These are phyloP conservation scores for Stegastes partitus DNA, from an alignment of 2,113 vertebrate species.

Conservation along the genomic window DNA sequence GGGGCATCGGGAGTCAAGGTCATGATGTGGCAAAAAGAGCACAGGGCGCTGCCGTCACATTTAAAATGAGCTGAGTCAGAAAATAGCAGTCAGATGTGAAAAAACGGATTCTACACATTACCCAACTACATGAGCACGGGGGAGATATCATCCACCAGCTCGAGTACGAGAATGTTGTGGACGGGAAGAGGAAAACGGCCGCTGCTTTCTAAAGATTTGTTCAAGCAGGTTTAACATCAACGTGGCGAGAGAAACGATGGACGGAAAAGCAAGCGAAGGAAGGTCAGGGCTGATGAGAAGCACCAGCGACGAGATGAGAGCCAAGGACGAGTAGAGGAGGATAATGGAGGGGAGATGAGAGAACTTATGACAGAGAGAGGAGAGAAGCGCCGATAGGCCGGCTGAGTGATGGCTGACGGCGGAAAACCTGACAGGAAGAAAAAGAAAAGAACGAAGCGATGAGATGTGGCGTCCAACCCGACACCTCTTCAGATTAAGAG, in stretches of 20 bases:
- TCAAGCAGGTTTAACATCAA: background rate
- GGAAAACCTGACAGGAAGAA: background rate
- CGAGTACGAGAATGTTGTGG: too few species aligned
- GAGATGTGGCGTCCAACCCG: background rate
- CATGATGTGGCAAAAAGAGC: too few species aligned
- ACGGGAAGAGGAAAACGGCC: too few species aligned
- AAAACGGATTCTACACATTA: too few species aligned
- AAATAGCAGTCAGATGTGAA: too few species aligned
- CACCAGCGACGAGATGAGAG: background rate
- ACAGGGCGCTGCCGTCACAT: too few species aligned
- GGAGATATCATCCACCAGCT: too few species aligned
- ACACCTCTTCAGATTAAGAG: background rate
- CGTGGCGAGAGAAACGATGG: background rate
- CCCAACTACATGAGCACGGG: too few species aligned
- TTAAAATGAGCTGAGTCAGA: too few species aligned
- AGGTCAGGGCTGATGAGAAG: slow-evolving; percentile 3
- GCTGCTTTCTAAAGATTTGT: too few species aligned
- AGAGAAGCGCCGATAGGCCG: background rate
- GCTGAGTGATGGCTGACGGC: background rate
- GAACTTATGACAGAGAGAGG: background rate
- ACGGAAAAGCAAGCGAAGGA: background rate
- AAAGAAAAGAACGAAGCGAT: background rate
- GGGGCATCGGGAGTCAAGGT: too few species aligned
- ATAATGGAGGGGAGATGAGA: background rate
- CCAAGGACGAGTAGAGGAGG: background rate